Conservation (phyloP, 2,797 vertebrate genomes). For the Halcyon chelicuti region DNA sequence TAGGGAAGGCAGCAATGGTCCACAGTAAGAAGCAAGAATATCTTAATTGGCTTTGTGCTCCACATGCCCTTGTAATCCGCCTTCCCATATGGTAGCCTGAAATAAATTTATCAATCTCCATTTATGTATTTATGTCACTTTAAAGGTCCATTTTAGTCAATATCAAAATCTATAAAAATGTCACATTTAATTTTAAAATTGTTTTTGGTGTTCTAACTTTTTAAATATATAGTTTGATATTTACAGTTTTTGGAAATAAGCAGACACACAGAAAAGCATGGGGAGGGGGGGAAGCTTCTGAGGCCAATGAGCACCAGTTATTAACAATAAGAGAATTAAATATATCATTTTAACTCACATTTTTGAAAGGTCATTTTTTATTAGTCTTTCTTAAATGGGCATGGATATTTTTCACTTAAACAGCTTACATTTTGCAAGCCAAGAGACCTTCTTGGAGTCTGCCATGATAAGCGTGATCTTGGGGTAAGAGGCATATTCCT, state of each 20-base stretch:
- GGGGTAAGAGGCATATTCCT: background rate
- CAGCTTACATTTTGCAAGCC: background rate
- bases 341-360: conserved; percentile 5
- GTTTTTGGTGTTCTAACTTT: background rate
- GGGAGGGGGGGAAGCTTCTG: background rate
- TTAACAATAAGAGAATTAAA: conserved; percentile 39
- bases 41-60: conserved; percentile 72
- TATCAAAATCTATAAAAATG: conserved; percentile 42
- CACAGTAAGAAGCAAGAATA: conserved; percentile 49
- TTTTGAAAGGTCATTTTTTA: conserved; percentile 31
- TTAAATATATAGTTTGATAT: conserved; percentile 30
- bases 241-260: conserved; percentile 22
- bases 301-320: background rate
- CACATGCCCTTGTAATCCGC: conserved; percentile 61
- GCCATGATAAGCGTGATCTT: background rate
- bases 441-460: background rate
- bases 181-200: conserved; percentile 57
- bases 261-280: background rate
- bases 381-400: conserved; percentile 28
- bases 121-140: conserved; percentile 54
- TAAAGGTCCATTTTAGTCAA: conserved; percentile 53
- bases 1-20: conserved; percentile 8
- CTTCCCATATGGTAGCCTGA: conserved; percentile 68
- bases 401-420: conserved; percentile 30
- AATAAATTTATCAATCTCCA: conserved; percentile 66